phyloP scores from a whole-genome alignment of 2,888 invertebrate genomes.

The Polietes domitor region DNA sequence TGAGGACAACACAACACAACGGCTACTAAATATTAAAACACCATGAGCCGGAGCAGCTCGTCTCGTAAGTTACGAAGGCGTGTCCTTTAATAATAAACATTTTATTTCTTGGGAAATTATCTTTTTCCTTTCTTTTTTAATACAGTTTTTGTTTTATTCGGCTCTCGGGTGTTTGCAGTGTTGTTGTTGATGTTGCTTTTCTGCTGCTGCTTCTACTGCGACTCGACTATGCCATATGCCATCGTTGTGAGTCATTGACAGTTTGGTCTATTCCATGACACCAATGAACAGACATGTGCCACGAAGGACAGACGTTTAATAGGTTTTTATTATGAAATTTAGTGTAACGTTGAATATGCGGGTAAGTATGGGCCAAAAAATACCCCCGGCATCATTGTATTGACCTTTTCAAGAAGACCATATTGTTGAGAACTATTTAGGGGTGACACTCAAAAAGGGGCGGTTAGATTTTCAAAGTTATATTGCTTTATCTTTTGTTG shows the following conservation, averaged over 20 bases:
- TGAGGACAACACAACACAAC: neutral
- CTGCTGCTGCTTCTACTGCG: neutral
- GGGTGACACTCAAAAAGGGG: too few species aligned
- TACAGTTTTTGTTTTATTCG: neutral
- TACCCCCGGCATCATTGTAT: too few species aligned
- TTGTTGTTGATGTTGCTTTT: neutral
- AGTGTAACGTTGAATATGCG: neutral
- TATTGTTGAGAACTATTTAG: too few species aligned
- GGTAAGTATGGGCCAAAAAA: neutral
- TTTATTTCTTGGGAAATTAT: slow-evolving; percentile 50
- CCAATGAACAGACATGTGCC: neutral
- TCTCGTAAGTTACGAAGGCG: slow-evolving; percentile 45
- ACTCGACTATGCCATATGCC: neutral
- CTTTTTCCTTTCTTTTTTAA: neutral
- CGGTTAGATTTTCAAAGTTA: too few species aligned
- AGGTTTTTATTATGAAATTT: neutral
- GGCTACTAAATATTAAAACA: neutral
- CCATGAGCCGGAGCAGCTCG: neutral
- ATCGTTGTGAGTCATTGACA: neutral
- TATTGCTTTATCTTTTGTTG: too few species aligned
- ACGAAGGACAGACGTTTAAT: neutral
- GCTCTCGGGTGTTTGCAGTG: neutral
- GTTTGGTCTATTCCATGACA: slow-evolving; percentile 7
- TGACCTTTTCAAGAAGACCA: too few species aligned
- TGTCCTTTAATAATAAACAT: slow-evolving; percentile 58